Conservation (phyloP, 2,797 vertebrate species). For the Sylvia borin region DNA sequence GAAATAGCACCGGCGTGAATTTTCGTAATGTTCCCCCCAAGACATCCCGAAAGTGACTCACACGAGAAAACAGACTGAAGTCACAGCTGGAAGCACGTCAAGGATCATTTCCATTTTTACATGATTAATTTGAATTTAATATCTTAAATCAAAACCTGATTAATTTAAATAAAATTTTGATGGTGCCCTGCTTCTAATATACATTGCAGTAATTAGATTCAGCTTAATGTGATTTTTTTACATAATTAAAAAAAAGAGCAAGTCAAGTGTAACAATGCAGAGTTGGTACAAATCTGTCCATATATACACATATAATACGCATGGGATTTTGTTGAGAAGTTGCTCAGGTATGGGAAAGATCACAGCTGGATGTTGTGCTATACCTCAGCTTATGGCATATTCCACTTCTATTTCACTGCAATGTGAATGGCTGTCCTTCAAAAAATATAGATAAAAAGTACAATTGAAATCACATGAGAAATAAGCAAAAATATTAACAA, state of each 20-base stretch:
- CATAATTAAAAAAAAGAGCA: conserved; percentile 86
- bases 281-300: conserved; percentile 81
- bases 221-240: conserved; percentile 88
- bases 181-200: conserved; percentile 93
- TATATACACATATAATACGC: conserved; percentile 69
- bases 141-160: conserved; percentile 99
- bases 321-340: conserved; percentile 26
- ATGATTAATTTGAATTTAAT: conserved; percentile 99
- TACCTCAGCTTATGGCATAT: background rate
- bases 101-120: conserved; percentile 99
- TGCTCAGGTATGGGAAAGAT: conserved; percentile 53
- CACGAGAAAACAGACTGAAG: conserved; percentile 92
- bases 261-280: conserved; percentile 82
- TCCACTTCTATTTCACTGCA: background rate
- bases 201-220: conserved; percentile 94
- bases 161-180: conserved; percentile 99
- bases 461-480: background rate
- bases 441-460: background rate
- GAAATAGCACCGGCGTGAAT: conserved; percentile 98
- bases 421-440: background rate
- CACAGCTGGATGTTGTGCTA: background rate
- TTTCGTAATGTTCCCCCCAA: conserved; percentile 98
- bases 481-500: background rate
- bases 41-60: conserved; percentile 96
- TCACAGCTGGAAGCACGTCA: conserved; percentile 98